Evolutionary conservation across 2,888 invertebrate genomes (phyloP), one percentile per base, ranked within the genome.

Genomic region (Tetropium fuscum): DNA sequence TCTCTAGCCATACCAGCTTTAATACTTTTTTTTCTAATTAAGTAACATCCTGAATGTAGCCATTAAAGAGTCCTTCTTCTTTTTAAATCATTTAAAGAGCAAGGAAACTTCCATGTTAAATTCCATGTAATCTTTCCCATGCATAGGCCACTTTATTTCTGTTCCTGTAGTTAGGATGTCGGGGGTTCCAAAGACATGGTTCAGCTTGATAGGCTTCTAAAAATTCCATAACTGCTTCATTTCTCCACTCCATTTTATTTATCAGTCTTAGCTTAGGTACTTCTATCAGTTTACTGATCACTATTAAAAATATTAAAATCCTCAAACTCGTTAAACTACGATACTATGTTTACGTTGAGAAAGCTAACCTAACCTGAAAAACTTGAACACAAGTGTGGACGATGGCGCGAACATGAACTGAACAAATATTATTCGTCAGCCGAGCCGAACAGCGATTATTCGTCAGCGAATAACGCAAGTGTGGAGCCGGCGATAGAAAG

Each of bases 1-100:
- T n/a, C n/a, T n/a, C n/a, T n/a, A n/a, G n/a, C 30, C 30, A 30
- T 30, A 30, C 10, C 30, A 30, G 30, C n/a, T 30, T 30, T 30
- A 10, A 30, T 30, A n/a, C 30, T n/a, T 10, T 30, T 30, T 30
- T 30, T 30, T 30, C 1, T 27, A n/a, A 2, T 30, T 30, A 10
- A 30, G 11, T 10, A 2, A 2, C 30, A n/a, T 30, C 11, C 30
- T 30, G 4, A 30, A 30, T 4, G 30, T 10, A 3, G 30, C n/a
- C 30, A 30, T 30, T 30, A 30, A 4, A n/a, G 30, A 30, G 6
- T 30, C 30, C 11, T 30, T n/a, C 11, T 30, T 30, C 4, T 30
- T 11, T 30, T 30, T 30, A 27, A n/a, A n/a, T 30, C 30, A 30
- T 30, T 30, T 7, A 30, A n/a, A 30, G 30, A 2, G 30, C 30